Percentiles rank a stretch among this genome's conserved stretches.
These are phyloP conservation scores for Papilio glaucus DNA, from an alignment of 1,140 invertebrate genomes.

Conservation along the genomic window DNA sequence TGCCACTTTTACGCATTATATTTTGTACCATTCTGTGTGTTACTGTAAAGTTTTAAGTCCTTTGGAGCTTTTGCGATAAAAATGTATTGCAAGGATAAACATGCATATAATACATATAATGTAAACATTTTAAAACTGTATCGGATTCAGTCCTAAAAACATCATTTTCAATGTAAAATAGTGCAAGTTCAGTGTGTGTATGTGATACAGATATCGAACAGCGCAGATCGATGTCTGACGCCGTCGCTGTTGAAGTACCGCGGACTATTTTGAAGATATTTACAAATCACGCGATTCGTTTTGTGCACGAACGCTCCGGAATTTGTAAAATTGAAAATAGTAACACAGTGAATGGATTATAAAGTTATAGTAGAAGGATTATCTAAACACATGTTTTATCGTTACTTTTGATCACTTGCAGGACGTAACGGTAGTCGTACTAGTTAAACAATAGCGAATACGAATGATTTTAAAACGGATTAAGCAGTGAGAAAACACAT, in stretches of 20 bases:
- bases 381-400: background rate
- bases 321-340: background rate
- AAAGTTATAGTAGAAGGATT: no score
- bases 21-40: no score
- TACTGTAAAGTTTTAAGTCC: no score
- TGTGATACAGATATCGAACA: background rate
- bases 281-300: background rate
- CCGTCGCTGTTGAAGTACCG: background rate
- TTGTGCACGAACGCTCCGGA: background rate
- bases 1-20: no score
- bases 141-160: background rate
- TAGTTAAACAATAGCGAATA: no score
- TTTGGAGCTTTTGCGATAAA: no score
- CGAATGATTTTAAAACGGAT: no score
- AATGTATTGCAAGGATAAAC: no score
- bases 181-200: background rate
- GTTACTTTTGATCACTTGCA: background rate
- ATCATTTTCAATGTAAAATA: background rate
- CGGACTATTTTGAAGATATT: background rate
- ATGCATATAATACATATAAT: no score
- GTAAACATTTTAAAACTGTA: no score
- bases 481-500: no score
- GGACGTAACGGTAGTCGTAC: background rate
- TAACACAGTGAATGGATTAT: no score
- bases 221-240: slow-evolving; percentile 13